phyloP scores from a whole-genome alignment of 2,888 invertebrate species.

The Rhagonycha lutea region DNA sequence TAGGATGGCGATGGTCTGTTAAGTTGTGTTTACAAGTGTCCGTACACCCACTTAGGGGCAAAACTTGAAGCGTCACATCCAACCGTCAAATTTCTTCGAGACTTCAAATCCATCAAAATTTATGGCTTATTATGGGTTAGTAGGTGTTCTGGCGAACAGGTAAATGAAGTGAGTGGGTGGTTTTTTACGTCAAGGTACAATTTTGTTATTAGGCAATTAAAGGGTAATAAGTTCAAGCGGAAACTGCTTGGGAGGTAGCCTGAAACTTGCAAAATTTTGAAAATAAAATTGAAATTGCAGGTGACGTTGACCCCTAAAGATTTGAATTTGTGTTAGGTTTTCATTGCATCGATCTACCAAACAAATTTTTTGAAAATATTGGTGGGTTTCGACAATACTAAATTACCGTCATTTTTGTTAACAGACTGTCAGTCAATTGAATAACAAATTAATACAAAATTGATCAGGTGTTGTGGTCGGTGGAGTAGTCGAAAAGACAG shows the following conservation, averaged over 20 bases:
- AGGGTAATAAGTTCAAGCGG: background rate
- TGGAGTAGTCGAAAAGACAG: background rate
- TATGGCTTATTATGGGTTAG: background rate
- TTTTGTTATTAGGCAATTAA: background rate
- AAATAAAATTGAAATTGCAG: background rate
- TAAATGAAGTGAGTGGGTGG: background rate
- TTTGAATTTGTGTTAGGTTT: background rate
- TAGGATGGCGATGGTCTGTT: background rate
- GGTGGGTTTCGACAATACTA: background rate
- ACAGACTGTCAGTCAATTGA: background rate
- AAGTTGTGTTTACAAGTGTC: background rate
- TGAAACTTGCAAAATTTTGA: background rate
- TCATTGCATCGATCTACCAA: background rate
- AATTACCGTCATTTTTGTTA: background rate
- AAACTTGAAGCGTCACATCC: background rate
- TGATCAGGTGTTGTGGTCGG: background rate
- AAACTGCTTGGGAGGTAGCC: background rate
- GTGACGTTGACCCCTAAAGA: background rate
- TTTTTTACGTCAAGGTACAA: background rate
- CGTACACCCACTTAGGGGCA: background rate
- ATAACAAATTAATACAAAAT: background rate
- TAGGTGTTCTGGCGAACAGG: background rate
- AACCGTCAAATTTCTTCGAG: background rate
- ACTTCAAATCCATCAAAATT: background rate
- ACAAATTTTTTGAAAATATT: background rate